Base-by-base conservation (phyloP, 2,113 vertebrate species). In the Crotalus tigris region DNA sequence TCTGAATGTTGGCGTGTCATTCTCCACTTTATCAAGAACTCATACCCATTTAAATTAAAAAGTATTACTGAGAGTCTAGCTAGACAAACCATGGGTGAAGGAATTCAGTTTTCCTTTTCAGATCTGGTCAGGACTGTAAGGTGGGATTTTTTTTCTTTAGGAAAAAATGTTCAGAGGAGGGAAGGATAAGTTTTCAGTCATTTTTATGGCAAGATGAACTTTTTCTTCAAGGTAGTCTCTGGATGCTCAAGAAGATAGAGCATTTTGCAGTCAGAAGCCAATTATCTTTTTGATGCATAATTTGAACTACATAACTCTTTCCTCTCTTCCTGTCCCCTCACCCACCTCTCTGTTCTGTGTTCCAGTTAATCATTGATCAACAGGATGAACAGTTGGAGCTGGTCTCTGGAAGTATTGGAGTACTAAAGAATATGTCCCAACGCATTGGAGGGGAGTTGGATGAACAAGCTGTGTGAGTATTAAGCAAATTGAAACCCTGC, bases 401-500 rank as follows among this genome's bases (percentile, higher is more conserved):
- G 93, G 99, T 99, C 95, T 99, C 99, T 24, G 99, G 99, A 97
- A 99, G 99, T 94, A 99, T 99, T 0, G 99, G 99, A 21, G 99
- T 99, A 94, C 97, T 99, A 96, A 99, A 99, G 98, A 99, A 99
- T 98, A 99, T 99, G 99, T 99, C 99, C 5, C 98, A 99, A 96
- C 98, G 99, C 95, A 99, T 99, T 5, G 99, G 99, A 0, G 98
- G 98, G 96, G 99, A 99, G 97, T 97, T 99, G 97, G 99, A 99
- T 54, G 99, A 99, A 26, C 99, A 99, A 96, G 98, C 99, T 9
- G 99, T 99, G 99, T 99, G 97, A 99, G 99, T 97, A 87, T 51
- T 11, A 91, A 94, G 0, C 4, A 12, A 29, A 0, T 0, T 87
- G 3, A 57, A 93, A 53, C 26, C 8, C 10, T 13, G 23, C 15